These are phyloP conservation scores for Ischnus inquisitorius DNA, from an alignment of 2,888 invertebrate genomes.

Conservation along the genomic window DNA sequence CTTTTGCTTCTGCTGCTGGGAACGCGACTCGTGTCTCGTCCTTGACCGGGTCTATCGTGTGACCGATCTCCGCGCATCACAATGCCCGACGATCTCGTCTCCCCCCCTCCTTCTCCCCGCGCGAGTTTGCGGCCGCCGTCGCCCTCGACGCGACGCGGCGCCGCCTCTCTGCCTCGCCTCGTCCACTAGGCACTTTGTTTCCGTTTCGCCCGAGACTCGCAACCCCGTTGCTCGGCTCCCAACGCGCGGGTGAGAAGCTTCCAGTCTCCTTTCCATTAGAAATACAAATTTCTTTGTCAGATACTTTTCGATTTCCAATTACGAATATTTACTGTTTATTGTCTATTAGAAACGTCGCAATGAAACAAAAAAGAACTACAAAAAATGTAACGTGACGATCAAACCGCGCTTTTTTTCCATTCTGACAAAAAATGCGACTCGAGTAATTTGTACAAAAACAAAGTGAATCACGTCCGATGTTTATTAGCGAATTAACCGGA, in stretches of 20 bases:
- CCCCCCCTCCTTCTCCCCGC: slow-evolving; percentile 53
- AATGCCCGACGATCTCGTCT: slow-evolving; percentile 77
- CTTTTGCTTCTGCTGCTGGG: slow-evolving; percentile 72
- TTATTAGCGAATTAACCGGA: slow-evolving; percentile 37
- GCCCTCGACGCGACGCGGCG: slow-evolving; percentile 48
- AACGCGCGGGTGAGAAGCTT: neutral
- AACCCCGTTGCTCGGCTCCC: slow-evolving; percentile 57
- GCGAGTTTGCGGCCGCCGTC: slow-evolving; percentile 42
- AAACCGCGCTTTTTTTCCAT: neutral
- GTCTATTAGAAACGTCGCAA: neutral
- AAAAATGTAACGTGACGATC: too few species aligned
- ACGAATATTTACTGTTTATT: neutral
- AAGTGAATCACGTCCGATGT: neutral
- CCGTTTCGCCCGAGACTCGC: slow-evolving; percentile 71
- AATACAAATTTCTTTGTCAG: neutral
- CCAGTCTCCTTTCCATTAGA: neutral
- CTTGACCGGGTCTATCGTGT: slow-evolving; percentile 85
- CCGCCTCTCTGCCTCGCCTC: slow-evolving; percentile 45
- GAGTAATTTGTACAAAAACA: neutral
- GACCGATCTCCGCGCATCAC: slow-evolving; percentile 84
- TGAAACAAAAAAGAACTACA: too few species aligned
- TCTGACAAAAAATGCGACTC: neutral
- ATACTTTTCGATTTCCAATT: neutral
- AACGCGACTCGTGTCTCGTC: slow-evolving; percentile 82
- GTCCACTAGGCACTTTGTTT: slow-evolving; percentile 67